Base-by-base conservation (phyloP, 2,113 vertebrate species). In the Camelus bactrianus region DNA sequence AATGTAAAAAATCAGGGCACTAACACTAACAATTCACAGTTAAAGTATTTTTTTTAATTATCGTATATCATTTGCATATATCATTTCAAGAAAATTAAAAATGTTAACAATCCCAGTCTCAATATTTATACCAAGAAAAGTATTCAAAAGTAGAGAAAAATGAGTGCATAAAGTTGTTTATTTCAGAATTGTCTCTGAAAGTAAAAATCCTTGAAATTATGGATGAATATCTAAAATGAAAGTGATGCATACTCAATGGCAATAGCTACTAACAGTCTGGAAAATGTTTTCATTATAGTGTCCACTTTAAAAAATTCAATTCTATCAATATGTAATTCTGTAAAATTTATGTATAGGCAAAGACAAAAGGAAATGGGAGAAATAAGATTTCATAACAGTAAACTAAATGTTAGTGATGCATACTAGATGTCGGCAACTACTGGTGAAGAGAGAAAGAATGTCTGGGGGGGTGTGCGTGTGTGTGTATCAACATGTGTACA, bases 261-360 rank as follows among this genome's bases (percentile, higher is more conserved):
- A 93, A 14, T 38, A 8, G 13, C 50, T 73, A 32, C 50, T 60
- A 79, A 79, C 20, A 56, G 8, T 86, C 38, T 54, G 12, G 26
- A 52, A 52, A 62, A 64, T 86, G 17, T 81, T 58, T 79, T 26
- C 42, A 30, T 35, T 75, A 69, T 48, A 30, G 9, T 32, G 2
- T 69, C 85, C 69, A 79, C 10, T 90, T 81, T 56, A 87, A 88
- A 93, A 93, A 70, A 32, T 79, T 79, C 14, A 86, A 3, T 86
- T 77, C 20, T 89, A 67, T 38, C 19, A 79, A 1, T 75, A 22
- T 93, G 42, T 17, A 62, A 16, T 60, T 73, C 19, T 87, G 1
- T 70, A 72, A 90, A 96, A 50, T 69, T 67, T 50, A 38, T 35
- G 3, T 24, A 54, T 75, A 17, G 62, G 1, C 6, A 52, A 73